Percentiles rank a stretch among this genome's conserved stretches.
phyloP scores from a whole-genome alignment of 2,113 vertebrate species.

The Rutilus rutilus region DNA sequence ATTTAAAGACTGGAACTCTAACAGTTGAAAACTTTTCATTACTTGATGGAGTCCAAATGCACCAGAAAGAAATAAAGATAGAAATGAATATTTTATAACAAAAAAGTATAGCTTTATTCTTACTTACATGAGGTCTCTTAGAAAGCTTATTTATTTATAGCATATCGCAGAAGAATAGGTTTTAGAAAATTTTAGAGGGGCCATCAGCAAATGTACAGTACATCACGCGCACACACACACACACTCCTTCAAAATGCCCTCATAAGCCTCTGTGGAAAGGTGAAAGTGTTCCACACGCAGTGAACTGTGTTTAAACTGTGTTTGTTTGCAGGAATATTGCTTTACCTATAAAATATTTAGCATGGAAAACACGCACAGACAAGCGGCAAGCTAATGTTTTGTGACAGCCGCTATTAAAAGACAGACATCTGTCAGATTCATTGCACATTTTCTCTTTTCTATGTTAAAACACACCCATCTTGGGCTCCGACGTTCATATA shows the following conservation, averaged over 20 bases:
- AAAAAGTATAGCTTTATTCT: conserved; percentile 35
- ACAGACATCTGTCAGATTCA: conserved; percentile 60
- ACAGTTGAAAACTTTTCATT: neutral
- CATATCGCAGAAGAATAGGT: conserved; percentile 53
- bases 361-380: conserved; percentile 64
- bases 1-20: neutral
- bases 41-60: neutral
- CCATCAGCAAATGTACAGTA: conserved; percentile 43
- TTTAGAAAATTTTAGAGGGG: conserved; percentile 40
- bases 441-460: neutral
- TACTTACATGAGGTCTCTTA: conserved; percentile 53
- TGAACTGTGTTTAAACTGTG: conserved; percentile 76
- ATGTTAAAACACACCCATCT: neutral
- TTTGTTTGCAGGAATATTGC: conserved; percentile 74
- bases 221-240: neutral
- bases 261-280: conserved; percentile 51
- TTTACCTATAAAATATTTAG: conserved; percentile 74
- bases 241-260: conserved; percentile 59
- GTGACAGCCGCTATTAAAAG: conserved; percentile 71
- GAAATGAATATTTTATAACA: conserved; percentile 33
- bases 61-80: conserved; percentile 5
- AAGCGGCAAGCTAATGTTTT: conserved; percentile 68
- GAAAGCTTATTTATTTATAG: conserved; percentile 64
- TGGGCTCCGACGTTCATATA: neutral
- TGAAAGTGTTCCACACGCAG: conserved; percentile 60